These are phyloP conservation scores for Cossypha polioptera DNA, from an alignment of 2,797 vertebrate species.

Conservation along the genomic window DNA sequence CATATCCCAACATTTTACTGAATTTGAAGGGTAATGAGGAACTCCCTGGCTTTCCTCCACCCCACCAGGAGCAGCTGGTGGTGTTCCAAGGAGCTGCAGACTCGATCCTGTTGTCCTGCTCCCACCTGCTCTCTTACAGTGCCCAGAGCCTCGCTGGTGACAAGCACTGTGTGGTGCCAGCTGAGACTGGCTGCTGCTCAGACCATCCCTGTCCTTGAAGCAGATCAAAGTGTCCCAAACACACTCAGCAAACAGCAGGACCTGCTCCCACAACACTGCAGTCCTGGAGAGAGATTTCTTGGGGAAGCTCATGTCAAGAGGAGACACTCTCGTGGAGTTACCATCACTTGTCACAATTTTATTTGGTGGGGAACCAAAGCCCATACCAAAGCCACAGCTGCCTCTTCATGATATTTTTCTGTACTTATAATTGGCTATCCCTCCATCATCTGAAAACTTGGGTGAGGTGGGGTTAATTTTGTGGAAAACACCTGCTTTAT, in stretches of 20 bases:
- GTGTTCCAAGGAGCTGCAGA: not conserved
- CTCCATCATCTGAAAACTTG: not conserved
- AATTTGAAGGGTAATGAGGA: not conserved
- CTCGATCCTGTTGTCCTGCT: not conserved
- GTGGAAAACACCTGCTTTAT: not conserved
- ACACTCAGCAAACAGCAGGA: not conserved
- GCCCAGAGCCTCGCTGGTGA: not conserved
- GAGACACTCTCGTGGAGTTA: not conserved
- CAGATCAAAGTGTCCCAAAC: not conserved
- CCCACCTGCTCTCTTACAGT: not conserved
- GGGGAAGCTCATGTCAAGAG: fast-evolving
- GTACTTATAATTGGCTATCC: not conserved
- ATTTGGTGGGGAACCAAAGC: not conserved
- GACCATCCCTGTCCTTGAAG: not conserved
- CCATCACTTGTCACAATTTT: not conserved
- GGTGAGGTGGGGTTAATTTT: not conserved
- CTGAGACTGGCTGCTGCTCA: not conserved
- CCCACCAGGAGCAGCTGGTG: not conserved
- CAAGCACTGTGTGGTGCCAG: not conserved
- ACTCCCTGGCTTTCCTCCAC: not conserved
- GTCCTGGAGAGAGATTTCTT: not conserved
- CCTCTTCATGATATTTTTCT: not conserved
- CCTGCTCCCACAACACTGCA: not conserved
- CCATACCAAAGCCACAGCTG: not conserved
- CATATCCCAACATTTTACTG: not conserved